Base-by-base conservation (phyloP, 2,888 invertebrate species). In the Oasisia sp. region DNA sequence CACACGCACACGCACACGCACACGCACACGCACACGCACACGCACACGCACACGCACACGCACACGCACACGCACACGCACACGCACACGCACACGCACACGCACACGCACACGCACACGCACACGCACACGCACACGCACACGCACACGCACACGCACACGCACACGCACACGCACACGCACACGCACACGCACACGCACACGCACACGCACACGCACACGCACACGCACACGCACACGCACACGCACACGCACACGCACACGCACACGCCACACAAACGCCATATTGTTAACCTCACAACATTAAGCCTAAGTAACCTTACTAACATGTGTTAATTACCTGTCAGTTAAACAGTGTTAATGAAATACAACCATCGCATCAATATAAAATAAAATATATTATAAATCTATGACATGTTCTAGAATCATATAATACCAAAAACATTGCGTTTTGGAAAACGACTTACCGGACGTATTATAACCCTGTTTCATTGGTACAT, bases 151-250 rank as follows among this genome's bases (percentile, higher is more conserved):
- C 92, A 91, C 92, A 91, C 92, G 74, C 90, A 91, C 92, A 91
- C 94, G 91, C 93, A 95, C 32, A n/a, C 92, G 38, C 92, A 50
- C 32, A 27, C 92, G 89, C 92, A n/a, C 32, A 44, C 92, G 32
- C 50, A 32, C 92, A 19, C 92, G 89, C 92, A 32, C 90, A 45
- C 92, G n/a, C 92, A 27, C 90, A 38, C 89, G 56, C 92, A 11
- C 90, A 19, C 38, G 45, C 92, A 32, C 92, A 27, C 92, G 32
- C 92, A 32, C 92, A 45, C 89, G 32, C 92, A 50, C 92, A 27
- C 92, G 44, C 89, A 19, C 45, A 74, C 32, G 27, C 27, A 91
- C 92, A 32, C 11, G 32, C 89, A n/a, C 92, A 19, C 74, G 5
- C 92, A 27, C 92, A 32, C 89, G 4, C 89, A 0, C 92, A 27